Conservation (phyloP, 2,113 vertebrate genomes). For the Sinocyclocheilus rhinocerous region DNA sequence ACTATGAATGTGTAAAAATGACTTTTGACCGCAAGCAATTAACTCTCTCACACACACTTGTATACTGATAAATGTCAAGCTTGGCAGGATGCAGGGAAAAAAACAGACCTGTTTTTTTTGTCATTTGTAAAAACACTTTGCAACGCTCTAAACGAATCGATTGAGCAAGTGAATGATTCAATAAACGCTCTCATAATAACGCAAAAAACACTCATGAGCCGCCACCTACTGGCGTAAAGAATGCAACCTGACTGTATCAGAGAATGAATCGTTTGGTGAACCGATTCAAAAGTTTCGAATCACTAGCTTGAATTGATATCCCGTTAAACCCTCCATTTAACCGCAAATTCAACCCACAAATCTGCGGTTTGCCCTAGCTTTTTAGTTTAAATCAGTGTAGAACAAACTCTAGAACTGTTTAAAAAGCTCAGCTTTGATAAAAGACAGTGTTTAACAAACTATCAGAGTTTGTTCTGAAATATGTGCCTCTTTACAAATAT, state of each 20-base stretch:
- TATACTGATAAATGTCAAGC: background rate
- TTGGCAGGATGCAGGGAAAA: background rate
- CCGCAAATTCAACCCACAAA: background rate
- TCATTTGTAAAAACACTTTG: background rate
- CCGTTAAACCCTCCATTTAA: background rate
- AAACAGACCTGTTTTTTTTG: background rate
- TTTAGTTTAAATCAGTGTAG: background rate
- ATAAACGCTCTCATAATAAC: background rate
- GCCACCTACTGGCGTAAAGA: background rate
- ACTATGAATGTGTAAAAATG: background rate
- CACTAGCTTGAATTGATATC: background rate
- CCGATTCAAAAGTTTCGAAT: background rate
- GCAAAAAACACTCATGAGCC: background rate
- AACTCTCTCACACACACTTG: background rate
- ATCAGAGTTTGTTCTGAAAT: background rate
- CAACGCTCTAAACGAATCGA: background rate
- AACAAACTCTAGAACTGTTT: background rate
- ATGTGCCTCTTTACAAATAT: background rate
- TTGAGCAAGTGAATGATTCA: background rate
- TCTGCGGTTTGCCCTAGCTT: background rate
- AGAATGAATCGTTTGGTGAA: background rate
- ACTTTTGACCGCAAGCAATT: background rate
- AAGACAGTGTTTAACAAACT: background rate
- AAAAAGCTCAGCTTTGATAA: background rate
- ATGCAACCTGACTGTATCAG: too few species aligned